These are phyloP conservation scores for Propithecus deckenii DNA, from an alignment of 2,797 vertebrate genomes.

Conservation along the genomic window DNA sequence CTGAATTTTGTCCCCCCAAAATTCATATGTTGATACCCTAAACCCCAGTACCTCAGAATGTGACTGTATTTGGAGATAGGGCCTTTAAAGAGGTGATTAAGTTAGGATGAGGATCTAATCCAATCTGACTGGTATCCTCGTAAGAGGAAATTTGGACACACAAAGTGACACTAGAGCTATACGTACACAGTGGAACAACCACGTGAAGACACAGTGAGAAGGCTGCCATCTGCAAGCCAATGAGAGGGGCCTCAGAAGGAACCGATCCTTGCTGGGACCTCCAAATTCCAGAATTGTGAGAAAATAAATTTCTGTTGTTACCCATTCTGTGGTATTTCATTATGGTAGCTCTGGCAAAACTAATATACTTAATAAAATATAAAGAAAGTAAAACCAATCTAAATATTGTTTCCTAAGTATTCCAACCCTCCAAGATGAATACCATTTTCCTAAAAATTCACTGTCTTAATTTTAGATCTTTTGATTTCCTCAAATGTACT, in stretches of 20 bases:
- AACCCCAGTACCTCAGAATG: not conserved
- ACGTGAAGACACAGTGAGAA: not conserved
- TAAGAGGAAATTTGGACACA: not conserved
- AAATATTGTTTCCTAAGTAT: not conserved
- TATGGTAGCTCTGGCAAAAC: not conserved
- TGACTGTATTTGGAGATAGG: not conserved
- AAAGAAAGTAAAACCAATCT: not conserved
- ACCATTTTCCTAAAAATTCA: not conserved
- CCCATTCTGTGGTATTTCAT: not conserved
- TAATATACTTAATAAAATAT: not conserved
- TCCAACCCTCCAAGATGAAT: not conserved
- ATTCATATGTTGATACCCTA: not conserved
- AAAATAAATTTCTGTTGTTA: not conserved
- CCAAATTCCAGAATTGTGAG: not conserved
- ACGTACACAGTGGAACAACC: not conserved
- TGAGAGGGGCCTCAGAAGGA: not conserved
- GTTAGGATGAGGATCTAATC: not conserved
- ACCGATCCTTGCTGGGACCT: not conserved
- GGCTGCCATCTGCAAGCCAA: not conserved
- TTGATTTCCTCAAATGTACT: not conserved
- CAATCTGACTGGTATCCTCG: not conserved
- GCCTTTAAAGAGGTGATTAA: not conserved
- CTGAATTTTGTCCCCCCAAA: not conserved
- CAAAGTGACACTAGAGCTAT: not conserved
- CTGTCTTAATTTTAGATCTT: not conserved